Evolutionary conservation across 2,888 invertebrate species (phyloP).

Genomic region (Resseliella maxima): DNA sequence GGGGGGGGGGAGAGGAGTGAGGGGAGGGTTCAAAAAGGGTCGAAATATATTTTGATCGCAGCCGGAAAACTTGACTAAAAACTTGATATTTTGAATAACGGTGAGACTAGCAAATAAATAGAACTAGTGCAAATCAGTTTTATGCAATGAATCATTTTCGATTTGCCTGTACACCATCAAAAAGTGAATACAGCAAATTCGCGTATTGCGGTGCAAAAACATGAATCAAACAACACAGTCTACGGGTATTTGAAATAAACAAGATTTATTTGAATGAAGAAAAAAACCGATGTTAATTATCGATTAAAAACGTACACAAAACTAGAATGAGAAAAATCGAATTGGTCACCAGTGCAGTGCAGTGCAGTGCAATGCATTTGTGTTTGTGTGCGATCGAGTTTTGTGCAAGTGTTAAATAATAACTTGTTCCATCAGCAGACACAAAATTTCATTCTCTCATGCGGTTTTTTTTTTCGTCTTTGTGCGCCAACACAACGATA

Average conservation of each 20-base stretch:
- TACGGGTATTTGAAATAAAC: conserved; percentile 22
- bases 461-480: not conserved
- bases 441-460: not conserved
- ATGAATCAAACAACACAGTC: conserved; percentile 32
- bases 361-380: not conserved
- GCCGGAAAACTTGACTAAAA: not conserved
- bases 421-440: conserved; percentile 29
- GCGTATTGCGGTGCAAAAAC: not conserved
- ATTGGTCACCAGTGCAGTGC: not conserved
- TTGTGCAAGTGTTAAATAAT: conserved; percentile 42
- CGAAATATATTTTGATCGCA: not conserved
- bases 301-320: conserved; percentile 53
- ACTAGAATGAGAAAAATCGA: conserved; percentile 45
- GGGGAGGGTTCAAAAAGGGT: too few relatives aligned
- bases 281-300: conserved; percentile 30
- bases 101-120: not conserved
- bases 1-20: too few relatives aligned
- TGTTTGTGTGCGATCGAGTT: conserved; percentile 25
- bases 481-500: not conserved
- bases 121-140: conserved; percentile 2
- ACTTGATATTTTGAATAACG: not conserved
- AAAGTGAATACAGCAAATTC: not conserved
- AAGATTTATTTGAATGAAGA: conserved; percentile 26
- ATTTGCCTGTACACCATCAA: not conserved
- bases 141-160: conserved; percentile 53